These are phyloP conservation scores for Cephalopholis sonnerati DNA, from an alignment of 2,113 vertebrate species.

Conservation along the genomic window DNA sequence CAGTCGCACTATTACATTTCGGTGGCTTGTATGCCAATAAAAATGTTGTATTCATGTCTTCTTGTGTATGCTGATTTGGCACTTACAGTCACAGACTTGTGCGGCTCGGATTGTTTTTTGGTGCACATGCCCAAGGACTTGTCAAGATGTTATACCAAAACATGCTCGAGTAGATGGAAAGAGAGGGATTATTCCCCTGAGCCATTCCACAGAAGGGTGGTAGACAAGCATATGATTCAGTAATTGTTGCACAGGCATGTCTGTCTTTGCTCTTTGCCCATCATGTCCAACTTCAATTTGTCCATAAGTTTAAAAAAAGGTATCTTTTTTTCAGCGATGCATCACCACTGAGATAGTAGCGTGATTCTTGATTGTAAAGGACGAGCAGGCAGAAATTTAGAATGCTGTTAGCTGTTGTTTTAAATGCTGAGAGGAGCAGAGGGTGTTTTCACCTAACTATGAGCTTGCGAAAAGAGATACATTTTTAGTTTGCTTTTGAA, in stretches of 20 bases:
- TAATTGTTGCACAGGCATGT: not conserved
- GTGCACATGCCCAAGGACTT: conserved; percentile 57
- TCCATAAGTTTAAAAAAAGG: not conserved
- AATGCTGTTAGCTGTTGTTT: conserved; percentile 21
- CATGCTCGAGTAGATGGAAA: conserved; percentile 51
- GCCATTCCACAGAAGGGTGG: not conserved
- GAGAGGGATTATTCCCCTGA: conserved; percentile 41
- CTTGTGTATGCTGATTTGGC: conserved; percentile 71
- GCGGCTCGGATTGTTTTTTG: conserved; percentile 33
- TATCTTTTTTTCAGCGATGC: not conserved
- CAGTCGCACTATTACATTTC: conserved; percentile 69
- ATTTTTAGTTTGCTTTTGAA: too few relatives aligned
- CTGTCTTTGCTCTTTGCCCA: not conserved
- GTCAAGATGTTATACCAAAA: conserved; percentile 62
- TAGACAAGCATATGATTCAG: not conserved
- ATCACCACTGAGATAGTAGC: conserved; percentile 17
- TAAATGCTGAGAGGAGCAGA: conserved; percentile 16
- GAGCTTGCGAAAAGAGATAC: too few relatives aligned
- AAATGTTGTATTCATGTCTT: conserved; percentile 72
- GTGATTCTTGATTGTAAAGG: not conserved
- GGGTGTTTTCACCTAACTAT: not conserved
- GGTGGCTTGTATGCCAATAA: conserved; percentile 66
- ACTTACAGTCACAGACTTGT: conserved; percentile 23
- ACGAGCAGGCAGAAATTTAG: conserved; percentile 9
- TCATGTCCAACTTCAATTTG: not conserved